Evolutionary conservation across 2,797 vertebrate species (phyloP).

Genomic region (Taeniopygia guttata): DNA sequence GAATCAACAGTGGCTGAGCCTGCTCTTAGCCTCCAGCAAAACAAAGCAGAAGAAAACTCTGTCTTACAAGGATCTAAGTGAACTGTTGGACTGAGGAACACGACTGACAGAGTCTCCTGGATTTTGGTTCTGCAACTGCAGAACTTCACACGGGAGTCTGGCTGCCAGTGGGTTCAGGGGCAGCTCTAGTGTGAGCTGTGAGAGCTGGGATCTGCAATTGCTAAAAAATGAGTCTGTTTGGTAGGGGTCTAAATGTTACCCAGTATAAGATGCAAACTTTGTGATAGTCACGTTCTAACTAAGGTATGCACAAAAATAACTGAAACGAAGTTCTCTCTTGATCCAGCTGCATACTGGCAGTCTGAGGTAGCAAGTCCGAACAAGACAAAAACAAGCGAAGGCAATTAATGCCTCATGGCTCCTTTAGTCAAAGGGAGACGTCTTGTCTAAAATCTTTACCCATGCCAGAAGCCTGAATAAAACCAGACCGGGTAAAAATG

Average conservation of each 20-base stretch:
- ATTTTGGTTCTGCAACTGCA: not conserved
- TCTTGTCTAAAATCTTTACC: not conserved
- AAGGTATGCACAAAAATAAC: not conserved
- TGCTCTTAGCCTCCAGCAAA: not conserved
- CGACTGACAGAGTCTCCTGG: not conserved
- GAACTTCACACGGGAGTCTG: not conserved
- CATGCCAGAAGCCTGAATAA: not conserved
- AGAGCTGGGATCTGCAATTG: not conserved
- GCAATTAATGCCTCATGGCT: not conserved
- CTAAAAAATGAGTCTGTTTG: not conserved
- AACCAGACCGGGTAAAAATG: not conserved
- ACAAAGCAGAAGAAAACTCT: not conserved
- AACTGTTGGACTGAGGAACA: not conserved
- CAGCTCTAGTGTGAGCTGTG: not conserved
- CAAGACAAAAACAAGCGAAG: not conserved
- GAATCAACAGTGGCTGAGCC: not conserved
- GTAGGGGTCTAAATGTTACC: not conserved
- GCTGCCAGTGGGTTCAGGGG: not conserved
- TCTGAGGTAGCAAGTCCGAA: not conserved
- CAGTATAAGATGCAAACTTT: accelerated
- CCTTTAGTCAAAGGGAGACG: not conserved
- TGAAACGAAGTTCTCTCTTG: not conserved
- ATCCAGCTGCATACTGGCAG: not conserved
- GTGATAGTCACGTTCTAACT: not conserved
- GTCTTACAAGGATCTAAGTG: not conserved